Percentiles rank a stretch among this genome's conserved stretches.
Evolutionary conservation across 2,888 invertebrate genomes (phyloP).

Genomic region (Mesoligia furuncula): DNA sequence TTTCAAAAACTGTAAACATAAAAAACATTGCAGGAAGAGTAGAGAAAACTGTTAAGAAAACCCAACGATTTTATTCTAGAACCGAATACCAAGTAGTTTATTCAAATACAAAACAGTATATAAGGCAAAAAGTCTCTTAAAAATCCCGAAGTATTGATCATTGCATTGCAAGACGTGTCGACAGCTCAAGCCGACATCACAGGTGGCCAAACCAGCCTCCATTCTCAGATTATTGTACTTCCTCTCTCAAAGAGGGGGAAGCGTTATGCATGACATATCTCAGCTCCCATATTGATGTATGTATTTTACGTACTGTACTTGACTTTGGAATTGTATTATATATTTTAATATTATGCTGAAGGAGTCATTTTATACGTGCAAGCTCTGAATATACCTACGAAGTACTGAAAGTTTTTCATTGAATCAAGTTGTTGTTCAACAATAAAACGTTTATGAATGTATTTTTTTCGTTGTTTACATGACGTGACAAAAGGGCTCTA

Average conservation of each 20-base stretch:
- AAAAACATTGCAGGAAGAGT: not conserved
- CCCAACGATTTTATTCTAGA: not conserved
- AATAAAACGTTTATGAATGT: not conserved
- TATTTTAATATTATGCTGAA: slow-evolving; percentile 40
- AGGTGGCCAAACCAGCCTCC: slow-evolving; percentile 52
- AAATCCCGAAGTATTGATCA: slow-evolving; percentile 31
- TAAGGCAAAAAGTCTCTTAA: not conserved
- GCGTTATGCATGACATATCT: slow-evolving; percentile 57
- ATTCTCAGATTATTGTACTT: slow-evolving; percentile 56
- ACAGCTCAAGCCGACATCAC: slow-evolving; percentile 28
- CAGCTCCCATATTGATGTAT: slow-evolving; percentile 46
- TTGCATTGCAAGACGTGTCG: slow-evolving; percentile 28
- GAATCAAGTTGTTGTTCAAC: slow-evolving; percentile 11
- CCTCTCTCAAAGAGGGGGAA: slow-evolving; percentile 47
- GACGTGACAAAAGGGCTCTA: not conserved
- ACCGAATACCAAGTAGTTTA: not conserved
- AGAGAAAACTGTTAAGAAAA: not conserved
- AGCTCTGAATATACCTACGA: not conserved
- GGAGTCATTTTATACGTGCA: slow-evolving; percentile 40
- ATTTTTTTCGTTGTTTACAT: not conserved
- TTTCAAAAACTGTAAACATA: not conserved
- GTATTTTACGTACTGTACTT: slow-evolving; percentile 9
- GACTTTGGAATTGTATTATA: slow-evolving; percentile 26
- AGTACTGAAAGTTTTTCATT: not conserved
- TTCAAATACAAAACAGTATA: not conserved